A percentile compares a stretch with the other conserved stretches of the same genome.
phyloP scores from a whole-genome alignment of 2,888 invertebrate genomes.

The Psylliodes chrysocephalus region DNA sequence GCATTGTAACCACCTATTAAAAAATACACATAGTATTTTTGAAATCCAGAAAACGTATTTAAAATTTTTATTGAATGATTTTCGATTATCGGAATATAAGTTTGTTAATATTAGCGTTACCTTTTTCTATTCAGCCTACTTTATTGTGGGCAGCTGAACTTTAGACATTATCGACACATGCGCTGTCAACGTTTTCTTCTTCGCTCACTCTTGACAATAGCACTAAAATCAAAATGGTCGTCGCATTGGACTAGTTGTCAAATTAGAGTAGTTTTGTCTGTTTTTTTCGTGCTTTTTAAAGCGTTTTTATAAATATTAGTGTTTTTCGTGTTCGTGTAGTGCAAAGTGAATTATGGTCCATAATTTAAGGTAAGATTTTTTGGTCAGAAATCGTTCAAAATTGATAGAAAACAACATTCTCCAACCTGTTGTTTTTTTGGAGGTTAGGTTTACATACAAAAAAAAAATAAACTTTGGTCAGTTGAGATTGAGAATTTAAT shows the following conservation, averaged over 20 bases:
- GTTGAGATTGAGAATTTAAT: not conserved
- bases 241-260: slow-evolving; percentile 38
- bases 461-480: slow-evolving; percentile 19
- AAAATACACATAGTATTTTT: too few species aligned
- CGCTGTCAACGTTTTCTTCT: not conserved
- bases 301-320: slow-evolving; percentile 29
- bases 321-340: slow-evolving; percentile 27
- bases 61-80: too few species aligned
- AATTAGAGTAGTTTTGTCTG: slow-evolving; percentile 44
- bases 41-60: too few species aligned
- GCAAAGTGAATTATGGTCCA: slow-evolving; percentile 27
- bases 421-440: slow-evolving; percentile 42
- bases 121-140: too few species aligned
- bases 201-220: not conserved
- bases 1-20: too few species aligned
- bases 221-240: slow-evolving; percentile 24
- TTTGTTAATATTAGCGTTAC: too few species aligned
- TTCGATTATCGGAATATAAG: too few species aligned
- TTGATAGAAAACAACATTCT: not conserved
- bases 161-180: not conserved
- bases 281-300: slow-evolving; percentile 39
- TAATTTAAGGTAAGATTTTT: slow-evolving; percentile 39
- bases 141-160: too few species aligned
- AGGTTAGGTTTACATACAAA: slow-evolving; percentile 37
- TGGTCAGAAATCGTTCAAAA: slow-evolving; percentile 1